These are phyloP conservation scores for Cepaea nemoralis DNA, from an alignment of 1,140 invertebrate species.

Conservation along the genomic window DNA sequence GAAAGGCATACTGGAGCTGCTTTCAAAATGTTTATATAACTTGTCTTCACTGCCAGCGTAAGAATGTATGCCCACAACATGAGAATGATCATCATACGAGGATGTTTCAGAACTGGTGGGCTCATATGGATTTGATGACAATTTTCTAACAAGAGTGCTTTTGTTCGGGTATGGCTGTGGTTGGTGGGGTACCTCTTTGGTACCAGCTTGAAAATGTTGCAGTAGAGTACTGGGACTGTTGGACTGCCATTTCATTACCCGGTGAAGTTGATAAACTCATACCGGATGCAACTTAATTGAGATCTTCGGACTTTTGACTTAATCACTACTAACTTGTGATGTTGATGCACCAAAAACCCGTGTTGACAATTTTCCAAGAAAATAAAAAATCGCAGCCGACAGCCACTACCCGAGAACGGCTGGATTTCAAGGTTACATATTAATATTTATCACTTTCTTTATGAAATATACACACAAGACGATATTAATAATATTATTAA, in stretches of 20 bases:
- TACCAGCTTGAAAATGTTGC: no score
- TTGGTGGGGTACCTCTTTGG: no score
- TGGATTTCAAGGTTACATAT: no score
- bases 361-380: no score
- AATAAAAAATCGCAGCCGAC: no score
- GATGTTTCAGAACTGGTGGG: constrained; percentile 41
- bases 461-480: no score
- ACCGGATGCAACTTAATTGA: constrained; percentile 46
- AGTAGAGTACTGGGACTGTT: not conserved
- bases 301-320: no score
- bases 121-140: constrained; percentile 47
- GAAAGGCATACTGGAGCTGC: not conserved
- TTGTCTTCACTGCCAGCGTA: constrained; percentile 40
- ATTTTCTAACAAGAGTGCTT: constrained; percentile 36
- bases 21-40: constrained; percentile 1
- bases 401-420: no score
- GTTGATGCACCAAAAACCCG: no score
- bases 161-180: constrained; percentile 28
- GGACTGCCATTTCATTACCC: constrained; percentile 42
- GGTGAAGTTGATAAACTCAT: constrained; percentile 52
- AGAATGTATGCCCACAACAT: constrained; percentile 31
- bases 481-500: no score
- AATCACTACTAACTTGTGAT: no score
- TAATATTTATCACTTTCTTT: no score
- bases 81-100: constrained; percentile 35